These are phyloP conservation scores for Telenomus remus DNA, from an alignment of 1,140 invertebrate species.

Conservation along the genomic window DNA sequence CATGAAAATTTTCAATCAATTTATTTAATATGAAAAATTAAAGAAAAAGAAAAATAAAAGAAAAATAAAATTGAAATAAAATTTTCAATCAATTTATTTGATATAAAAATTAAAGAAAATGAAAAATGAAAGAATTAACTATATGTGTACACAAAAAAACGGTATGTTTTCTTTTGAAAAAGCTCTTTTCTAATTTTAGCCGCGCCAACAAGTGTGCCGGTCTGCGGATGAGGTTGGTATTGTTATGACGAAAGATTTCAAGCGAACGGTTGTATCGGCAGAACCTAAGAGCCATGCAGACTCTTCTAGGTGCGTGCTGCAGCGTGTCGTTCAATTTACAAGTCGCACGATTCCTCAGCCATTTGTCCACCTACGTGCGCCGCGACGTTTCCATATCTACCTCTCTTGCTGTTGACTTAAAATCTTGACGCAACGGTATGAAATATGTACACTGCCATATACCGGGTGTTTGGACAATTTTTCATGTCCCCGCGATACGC, in stretches of 20 bases:
- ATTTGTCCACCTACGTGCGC: constrained; percentile 56
- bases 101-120: too few relatives aligned
- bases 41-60: too few relatives aligned
- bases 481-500: background rate
- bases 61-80: too few relatives aligned
- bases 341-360: constrained; percentile 50
- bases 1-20: too few relatives aligned
- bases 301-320: constrained; percentile 37
- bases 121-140: too few relatives aligned
- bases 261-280: too few relatives aligned
- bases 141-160: too few relatives aligned
- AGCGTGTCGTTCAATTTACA: constrained; percentile 63
- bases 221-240: constrained; percentile 3
- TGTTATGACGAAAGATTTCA: constrained; percentile 16
- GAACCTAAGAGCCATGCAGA: constrained; percentile 2
- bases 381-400: constrained; percentile 36
- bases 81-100: too few relatives aligned
- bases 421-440: constrained; percentile 49
- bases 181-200: constrained; percentile 20
- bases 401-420: constrained; percentile 51
- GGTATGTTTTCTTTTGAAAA: constrained; percentile 16
- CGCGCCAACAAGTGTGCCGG: constrained; percentile 5
- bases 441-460: constrained; percentile 38
- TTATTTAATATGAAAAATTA: too few relatives aligned
- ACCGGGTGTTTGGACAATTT: constrained; percentile 31